These are phyloP conservation scores for Bos indicus DNA, from an alignment of 2,113 vertebrate genomes.

Conservation along the genomic window DNA sequence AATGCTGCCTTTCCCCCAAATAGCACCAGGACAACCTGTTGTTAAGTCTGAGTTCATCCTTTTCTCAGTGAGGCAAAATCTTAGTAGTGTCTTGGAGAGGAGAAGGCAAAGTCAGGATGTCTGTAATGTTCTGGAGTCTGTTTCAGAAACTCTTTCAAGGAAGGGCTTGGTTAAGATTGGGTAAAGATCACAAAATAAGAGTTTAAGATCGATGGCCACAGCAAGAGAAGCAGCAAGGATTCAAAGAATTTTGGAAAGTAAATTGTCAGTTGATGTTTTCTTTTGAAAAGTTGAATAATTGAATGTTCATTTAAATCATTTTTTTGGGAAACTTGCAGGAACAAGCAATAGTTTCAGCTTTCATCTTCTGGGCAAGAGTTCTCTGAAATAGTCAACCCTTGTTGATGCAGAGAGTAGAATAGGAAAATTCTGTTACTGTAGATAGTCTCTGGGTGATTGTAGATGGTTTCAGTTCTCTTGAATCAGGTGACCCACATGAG, in stretches of 20 bases:
- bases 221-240: background rate
- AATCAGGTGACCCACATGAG: background rate
- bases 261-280: background rate
- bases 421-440: background rate
- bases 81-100: background rate
- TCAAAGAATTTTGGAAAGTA: background rate
- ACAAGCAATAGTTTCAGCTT: background rate
- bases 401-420: background rate
- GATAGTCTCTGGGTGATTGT: background rate
- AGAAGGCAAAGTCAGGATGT: background rate
- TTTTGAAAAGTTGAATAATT: background rate
- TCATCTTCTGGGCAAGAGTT: background rate
- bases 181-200: background rate
- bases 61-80: background rate
- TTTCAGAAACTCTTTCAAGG: background rate
- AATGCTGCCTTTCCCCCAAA: background rate
- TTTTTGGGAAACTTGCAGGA: background rate
- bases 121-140: background rate
- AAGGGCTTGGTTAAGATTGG: background rate
- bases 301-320: background rate
- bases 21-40: background rate
- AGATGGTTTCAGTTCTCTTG: background rate
- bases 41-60: background rate
- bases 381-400: background rate
- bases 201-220: background rate